Evolutionary conservation across 2,888 invertebrate species (phyloP), one percentile per base, ranked within the genome.

Genomic region (Eupithecia insigniata): DNA sequence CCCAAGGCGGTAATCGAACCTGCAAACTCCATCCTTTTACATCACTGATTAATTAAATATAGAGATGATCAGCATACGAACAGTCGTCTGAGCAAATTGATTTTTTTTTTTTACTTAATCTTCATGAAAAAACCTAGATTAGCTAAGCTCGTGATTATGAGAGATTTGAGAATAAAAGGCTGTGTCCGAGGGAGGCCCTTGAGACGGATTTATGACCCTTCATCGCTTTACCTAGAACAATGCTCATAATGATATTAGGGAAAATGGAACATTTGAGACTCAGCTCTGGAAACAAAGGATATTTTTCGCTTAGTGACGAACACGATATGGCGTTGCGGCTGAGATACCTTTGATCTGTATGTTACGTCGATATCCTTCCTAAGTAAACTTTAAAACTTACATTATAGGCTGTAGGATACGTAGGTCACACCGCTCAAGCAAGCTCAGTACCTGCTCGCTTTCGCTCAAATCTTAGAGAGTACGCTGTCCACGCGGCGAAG

Each of bases 201-300:
- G 28, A 60, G 58, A 66, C 43, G 66, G 51, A 32, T 46, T 32
- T 66, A 64, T 26, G 64, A 64, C 22, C 64, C 64, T 26, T 64
- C 34, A 64, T 64, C 32, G 64, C 26, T 36, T 36, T 39, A 22
- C 64, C 36, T 64, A 64, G 36, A 64, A 64, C 64, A 64, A 64
- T 64, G 64, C 64, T 64, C 64, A 36, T 64, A 64, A 64, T 64
- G 64, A 39, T 39, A 64, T 62, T 14, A 64, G 36, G 36, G 64
- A 39, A 36, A 64, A 36, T 64, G 64, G 36, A 64, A 64, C 36
- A 26, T 62, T 62, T 14, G 8, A 64, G 61, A n/a, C 64, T 26
- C 64, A 39, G 26, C 64, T 26, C 14, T 18, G 64, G 16, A 39
- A 36, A 18, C n/a, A 26, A 39, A 14, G 8, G 22, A 36, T 39